These are phyloP conservation scores for Phenganax subtilis DNA, from an alignment of 92 coral and sea anemone species.

Conservation along the genomic window DNA sequence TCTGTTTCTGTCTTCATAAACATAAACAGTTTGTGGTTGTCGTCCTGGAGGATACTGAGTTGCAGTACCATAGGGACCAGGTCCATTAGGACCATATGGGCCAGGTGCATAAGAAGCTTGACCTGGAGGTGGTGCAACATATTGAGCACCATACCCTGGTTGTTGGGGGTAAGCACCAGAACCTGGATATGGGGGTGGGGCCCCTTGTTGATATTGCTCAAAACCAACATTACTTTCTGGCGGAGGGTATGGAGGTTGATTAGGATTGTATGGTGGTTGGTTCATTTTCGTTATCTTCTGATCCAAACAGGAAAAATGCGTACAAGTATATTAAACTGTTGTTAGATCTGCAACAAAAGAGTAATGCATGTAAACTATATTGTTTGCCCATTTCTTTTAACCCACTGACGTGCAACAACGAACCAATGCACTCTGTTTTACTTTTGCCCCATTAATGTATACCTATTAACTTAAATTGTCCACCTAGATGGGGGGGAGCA, in stretches of 20 bases:
- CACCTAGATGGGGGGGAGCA: too few relatives aligned
- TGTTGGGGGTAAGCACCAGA: conserved; percentile 52
- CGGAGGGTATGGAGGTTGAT: conserved; percentile 48
- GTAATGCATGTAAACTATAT: too few relatives aligned
- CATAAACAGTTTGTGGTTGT: conserved; percentile 90
- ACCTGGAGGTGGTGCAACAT: conserved; percentile 30
- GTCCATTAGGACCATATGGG: conserved; percentile 53
- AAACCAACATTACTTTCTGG: conserved; percentile 58
- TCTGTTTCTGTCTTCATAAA: conserved; percentile 54
- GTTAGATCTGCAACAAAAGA: too few relatives aligned
- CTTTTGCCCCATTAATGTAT: too few relatives aligned
- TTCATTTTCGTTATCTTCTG: conserved; percentile 18
- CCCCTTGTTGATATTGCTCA: conserved; percentile 86
- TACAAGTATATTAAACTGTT: too few relatives aligned
- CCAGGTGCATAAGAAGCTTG: conserved; percentile 42
- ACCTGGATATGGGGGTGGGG: conserved; percentile 66
- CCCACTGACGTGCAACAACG: too few relatives aligned
- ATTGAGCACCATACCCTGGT: conserved; percentile 10
- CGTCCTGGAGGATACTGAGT: conserved; percentile 56
- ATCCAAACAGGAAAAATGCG: background rate
- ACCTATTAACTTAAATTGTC: too few relatives aligned
- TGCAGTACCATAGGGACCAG: conserved; percentile 36
- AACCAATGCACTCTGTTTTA: too few relatives aligned
- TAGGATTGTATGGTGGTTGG: conserved; percentile 78
- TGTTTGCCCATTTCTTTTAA: too few relatives aligned